Evolutionary conservation across 2,797 vertebrate species (phyloP).

Genomic region (Chrysocyon brachyurus): DNA sequence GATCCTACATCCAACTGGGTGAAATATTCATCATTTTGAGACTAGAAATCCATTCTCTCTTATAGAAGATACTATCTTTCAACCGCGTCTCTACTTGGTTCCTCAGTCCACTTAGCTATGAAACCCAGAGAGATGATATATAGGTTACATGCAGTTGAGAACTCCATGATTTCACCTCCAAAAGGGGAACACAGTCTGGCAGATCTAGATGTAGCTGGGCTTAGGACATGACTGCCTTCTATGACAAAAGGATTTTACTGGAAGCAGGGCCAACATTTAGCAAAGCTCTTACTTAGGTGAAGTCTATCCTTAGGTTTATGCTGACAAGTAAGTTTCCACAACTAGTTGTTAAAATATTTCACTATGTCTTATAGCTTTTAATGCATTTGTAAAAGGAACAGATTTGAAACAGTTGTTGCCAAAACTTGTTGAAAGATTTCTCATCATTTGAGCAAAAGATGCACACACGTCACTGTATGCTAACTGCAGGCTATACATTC

Average conservation of each 20-base stretch:
- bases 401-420: background rate
- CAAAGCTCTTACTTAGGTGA: background rate
- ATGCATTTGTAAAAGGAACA: background rate
- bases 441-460: background rate
- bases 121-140: background rate
- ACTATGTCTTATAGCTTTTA: background rate
- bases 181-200: background rate
- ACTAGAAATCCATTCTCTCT: background rate
- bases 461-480: background rate
- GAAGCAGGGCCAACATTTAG: background rate
- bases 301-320: background rate
- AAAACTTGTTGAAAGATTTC: background rate
- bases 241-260: background rate
- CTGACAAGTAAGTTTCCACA: background rate
- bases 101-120: background rate
- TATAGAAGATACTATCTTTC: background rate
- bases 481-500: background rate
- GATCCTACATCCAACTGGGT: background rate
- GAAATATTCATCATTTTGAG: background rate
- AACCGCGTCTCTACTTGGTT: background rate
- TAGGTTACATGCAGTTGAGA: background rate
- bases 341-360: background rate
- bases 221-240: background rate
- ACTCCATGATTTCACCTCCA: background rate
- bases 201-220: background rate